A percentile compares a stretch with the other conserved stretches of the same genome.
Conservation (phyloP, 2,113 vertebrate genomes). For the Acrocephalus kingi region DNA sequence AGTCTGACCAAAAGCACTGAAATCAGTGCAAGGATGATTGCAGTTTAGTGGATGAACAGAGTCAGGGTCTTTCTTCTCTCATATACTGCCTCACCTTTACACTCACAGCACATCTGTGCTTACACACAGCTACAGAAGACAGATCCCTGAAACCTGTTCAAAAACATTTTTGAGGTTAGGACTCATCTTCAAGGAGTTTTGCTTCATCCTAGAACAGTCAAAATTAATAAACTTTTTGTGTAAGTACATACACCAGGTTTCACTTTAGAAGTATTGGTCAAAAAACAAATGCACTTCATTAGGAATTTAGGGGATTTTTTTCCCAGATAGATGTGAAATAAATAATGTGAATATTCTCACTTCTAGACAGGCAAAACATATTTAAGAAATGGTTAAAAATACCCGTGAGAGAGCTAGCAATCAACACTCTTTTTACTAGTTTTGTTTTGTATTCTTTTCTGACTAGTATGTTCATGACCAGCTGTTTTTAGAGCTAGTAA, state of each 20-base stretch:
- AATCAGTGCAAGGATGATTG: not conserved
- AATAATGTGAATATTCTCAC: constrained; percentile 43
- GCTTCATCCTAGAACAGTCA: constrained; percentile 10
- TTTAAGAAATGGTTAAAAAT: constrained; percentile 59
- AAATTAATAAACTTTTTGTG: constrained; percentile 31
- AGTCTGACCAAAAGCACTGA: not conserved
- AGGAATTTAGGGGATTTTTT: not conserved
- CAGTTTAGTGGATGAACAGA: not conserved
- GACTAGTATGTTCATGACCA: constrained; percentile 45
- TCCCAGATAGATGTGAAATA: constrained; percentile 26
- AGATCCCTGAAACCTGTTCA: not conserved
- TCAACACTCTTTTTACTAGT: constrained; percentile 56
- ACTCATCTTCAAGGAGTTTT: constrained; percentile 22
- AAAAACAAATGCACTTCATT: constrained; percentile 7
- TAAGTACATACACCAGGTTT: constrained; percentile 20
- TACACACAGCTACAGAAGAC: not conserved
- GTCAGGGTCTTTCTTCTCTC: not conserved
- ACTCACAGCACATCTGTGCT: not conserved
- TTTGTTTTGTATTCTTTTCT: constrained; percentile 66
- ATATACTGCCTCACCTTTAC: not conserved
- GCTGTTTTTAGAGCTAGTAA: constrained; percentile 67
- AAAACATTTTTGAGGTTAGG: constrained; percentile 45
- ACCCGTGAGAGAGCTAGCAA: constrained; percentile 55
- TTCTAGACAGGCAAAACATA: constrained; percentile 7
- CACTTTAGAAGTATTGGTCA: not conserved